Evolutionary conservation across 2,888 invertebrate species (phyloP), one percentile per base, ranked within the genome.

Genomic region (Lordiphosa fenestrarum): DNA sequence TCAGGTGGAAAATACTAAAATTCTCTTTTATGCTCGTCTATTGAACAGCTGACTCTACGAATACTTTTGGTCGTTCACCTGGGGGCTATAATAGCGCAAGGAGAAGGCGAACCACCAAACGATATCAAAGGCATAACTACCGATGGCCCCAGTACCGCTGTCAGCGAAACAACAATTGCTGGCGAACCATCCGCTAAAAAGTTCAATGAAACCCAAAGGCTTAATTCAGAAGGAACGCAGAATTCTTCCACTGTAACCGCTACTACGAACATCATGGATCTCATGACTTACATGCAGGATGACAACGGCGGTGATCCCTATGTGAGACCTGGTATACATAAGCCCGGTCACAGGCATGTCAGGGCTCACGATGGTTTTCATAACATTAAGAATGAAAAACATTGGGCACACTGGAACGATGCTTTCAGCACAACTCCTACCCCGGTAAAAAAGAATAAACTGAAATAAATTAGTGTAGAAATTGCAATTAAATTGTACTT

Each of bases 331-430:
- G 41, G 37, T 2, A 23, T 6, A 0, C 25, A 36, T 38, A 12
- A 9, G 7, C 6, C 4, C 0, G 56, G 62, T 1, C 1, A 12
- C 1, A 54, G 40, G 0, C 71, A 76, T 19, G 61, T 66, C 0
- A 54, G 4, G 13, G 77, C 68, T 0, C 75, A 75, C 33, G 65
- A 77, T 47, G 75, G 78, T 6, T 76, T 77, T 19, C 71, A 77
- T 35, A 57, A 49, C 21, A 7, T 76, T 1, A 40, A 35, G 1
- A 23, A 1, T 0, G 75, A 75, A n/a, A 41, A 36, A 0, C 3
- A 42, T 2, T 82, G 62, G 66, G 42, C 53, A 0, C 36, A 48
- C 21, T 81, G 73, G 77, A 75, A 81, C 13, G 62, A 80, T 36
- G 40, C n/a, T 1, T 68, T 75, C 1, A 61, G 58, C 19, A 46